Evolutionary conservation across 1,140 invertebrate species (phyloP).

Genomic region (Leptinotarsa undecemlineata): DNA sequence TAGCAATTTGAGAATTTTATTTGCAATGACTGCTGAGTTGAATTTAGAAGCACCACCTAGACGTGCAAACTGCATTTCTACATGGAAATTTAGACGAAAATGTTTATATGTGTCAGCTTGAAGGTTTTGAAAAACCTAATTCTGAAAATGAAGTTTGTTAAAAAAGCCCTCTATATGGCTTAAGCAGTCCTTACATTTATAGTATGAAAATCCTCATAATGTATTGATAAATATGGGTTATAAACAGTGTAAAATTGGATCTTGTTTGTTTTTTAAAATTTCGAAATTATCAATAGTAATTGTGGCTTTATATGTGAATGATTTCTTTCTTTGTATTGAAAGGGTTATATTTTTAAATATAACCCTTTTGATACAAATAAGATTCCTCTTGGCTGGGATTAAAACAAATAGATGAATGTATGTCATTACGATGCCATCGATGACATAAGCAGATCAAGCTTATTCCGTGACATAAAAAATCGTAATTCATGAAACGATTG

Average conservation of each 20-base stretch:
- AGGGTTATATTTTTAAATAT: no score
- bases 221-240: conserved; percentile 43
- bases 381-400: no score
- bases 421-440: no score
- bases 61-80: conserved; percentile 53
- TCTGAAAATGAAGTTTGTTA: conserved; percentile 39
- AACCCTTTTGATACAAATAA: no score
- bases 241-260: conserved; percentile 41
- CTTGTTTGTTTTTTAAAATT: conserved; percentile 49
- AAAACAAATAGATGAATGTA: no score
- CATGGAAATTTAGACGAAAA: conserved; percentile 49
- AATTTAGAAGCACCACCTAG: conserved; percentile 29
- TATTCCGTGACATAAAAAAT: no score
- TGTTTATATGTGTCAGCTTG: conserved; percentile 35
- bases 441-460: no score
- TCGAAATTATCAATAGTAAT: conserved; percentile 39
- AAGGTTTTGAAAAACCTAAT: conserved; percentile 43
- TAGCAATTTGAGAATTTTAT: conserved; percentile 35
- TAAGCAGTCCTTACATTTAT: conserved; percentile 55
- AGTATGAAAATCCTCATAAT: conserved; percentile 51
- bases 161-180: conserved; percentile 56
- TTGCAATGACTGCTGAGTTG: conserved; percentile 33
- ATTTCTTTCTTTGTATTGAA: conserved; percentile 50
- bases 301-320: conserved; percentile 52
- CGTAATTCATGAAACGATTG: no score